Evolutionary conservation across 2,113 vertebrate species (phyloP).

Genomic region (Crotalus horridus): DNA sequence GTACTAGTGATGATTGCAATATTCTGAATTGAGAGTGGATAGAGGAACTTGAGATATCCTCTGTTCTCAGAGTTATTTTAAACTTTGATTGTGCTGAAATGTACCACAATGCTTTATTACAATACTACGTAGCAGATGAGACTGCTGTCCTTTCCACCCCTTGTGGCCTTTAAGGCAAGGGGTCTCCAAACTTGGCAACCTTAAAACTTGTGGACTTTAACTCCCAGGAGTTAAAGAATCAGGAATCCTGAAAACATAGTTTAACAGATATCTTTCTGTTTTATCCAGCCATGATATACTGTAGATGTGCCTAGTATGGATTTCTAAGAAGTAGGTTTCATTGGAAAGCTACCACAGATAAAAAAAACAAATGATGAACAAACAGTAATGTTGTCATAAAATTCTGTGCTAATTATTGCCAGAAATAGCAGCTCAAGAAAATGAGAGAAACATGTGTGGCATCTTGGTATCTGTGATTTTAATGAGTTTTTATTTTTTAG

Average conservation of each 20-base stretch:
- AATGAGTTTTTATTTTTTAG: background rate
- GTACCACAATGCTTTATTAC: background rate
- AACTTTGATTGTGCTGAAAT: background rate
- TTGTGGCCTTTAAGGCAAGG: background rate
- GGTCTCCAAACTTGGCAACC: background rate
- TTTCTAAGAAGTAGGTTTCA: background rate
- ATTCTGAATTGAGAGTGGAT: background rate
- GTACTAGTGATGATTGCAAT: background rate
- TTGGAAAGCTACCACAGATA: background rate
- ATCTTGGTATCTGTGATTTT: background rate
- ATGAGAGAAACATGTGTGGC: background rate
- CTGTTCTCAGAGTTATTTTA: background rate
- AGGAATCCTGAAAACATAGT: background rate
- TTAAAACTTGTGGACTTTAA: background rate
- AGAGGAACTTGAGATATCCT: background rate
- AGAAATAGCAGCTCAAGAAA: background rate
- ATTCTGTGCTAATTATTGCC: background rate
- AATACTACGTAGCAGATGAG: background rate
- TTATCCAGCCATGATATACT: background rate
- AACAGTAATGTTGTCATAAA: background rate
- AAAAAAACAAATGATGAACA: background rate
- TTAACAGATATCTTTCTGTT: background rate
- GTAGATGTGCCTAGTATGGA: background rate
- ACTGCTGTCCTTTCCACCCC: background rate
- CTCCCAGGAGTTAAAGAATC: background rate